Evolutionary conservation across 2,888 invertebrate genomes (phyloP).

Genomic region (Zele albiditarsus): DNA sequence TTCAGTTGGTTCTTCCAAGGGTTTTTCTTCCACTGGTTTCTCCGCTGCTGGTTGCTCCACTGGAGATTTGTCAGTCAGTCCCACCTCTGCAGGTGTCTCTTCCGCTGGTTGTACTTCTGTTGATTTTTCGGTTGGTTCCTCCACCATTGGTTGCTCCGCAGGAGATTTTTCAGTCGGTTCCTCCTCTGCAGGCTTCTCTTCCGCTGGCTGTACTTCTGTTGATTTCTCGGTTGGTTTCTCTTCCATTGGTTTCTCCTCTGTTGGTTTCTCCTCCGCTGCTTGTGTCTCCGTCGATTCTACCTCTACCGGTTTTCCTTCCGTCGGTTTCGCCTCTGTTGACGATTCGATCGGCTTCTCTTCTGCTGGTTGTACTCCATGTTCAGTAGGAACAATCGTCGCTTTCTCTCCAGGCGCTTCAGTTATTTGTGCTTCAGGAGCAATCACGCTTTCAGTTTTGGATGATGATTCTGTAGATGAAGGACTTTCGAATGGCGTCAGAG

Average conservation of each 20-base stretch:
- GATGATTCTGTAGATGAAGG: conserved; percentile 44
- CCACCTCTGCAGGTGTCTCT: too few relatives aligned
- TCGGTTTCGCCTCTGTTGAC: conserved; percentile 32
- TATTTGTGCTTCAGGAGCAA: conserved; percentile 22
- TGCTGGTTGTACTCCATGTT: conserved; percentile 16
- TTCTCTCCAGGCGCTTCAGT: conserved; percentile 36
- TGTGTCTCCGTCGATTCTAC: too few relatives aligned
- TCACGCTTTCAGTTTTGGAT: conserved; percentile 39
- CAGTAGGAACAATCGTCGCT: conserved; percentile 7
- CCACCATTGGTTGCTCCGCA: too few relatives aligned
- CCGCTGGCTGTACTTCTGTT: conserved; percentile 49
- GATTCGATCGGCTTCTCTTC: too few relatives aligned
- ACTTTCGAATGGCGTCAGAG: conserved; percentile 39
- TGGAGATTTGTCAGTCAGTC: too few relatives aligned
- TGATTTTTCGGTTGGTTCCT: too few relatives aligned
- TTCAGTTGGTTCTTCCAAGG: too few relatives aligned
- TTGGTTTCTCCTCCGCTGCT: conserved; percentile 1
- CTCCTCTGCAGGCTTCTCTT: too few relatives aligned
- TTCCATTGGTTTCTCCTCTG: conserved; percentile 29
- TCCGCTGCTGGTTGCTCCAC: too few relatives aligned
- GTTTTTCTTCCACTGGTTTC: too few relatives aligned
- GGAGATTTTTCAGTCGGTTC: too few relatives aligned
- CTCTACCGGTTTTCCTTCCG: conserved; percentile 13
- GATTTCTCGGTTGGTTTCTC: conserved; percentile 38
- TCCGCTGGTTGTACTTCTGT: too few relatives aligned